Conservation (phyloP, 2,797 vertebrate genomes). For the Enteromius radiatus region DNA sequence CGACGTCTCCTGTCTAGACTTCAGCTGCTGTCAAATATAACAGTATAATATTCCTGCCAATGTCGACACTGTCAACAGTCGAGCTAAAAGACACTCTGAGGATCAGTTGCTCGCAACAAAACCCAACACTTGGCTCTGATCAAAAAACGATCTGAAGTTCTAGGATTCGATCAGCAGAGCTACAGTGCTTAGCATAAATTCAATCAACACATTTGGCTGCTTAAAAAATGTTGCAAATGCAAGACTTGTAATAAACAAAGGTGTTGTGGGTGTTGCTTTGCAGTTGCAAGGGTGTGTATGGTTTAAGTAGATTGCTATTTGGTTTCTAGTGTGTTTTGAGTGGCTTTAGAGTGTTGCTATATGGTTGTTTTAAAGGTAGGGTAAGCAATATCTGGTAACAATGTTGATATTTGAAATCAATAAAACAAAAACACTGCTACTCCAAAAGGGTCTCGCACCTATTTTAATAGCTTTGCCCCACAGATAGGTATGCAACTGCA, state of each 20-base stretch:
- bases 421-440: too few relatives aligned
- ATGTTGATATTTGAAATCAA: too few relatives aligned
- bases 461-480: too few relatives aligned
- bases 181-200: neutral
- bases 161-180: neutral
- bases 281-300: neutral
- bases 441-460: too few relatives aligned
- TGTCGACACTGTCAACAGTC: conserved; percentile 4
- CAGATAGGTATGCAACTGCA: too few relatives aligned
- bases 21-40: conserved; percentile 12
- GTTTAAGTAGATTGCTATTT: neutral
- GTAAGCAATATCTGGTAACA: too few relatives aligned
- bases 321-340: neutral
- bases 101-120: conserved; percentile 6
- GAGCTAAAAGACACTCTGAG: neutral
- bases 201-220: neutral
- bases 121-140: conserved; percentile 3
- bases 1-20: neutral
- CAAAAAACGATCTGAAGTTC: neutral
- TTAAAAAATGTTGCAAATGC: neutral
- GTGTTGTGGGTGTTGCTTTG: neutral
- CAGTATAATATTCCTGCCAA: conserved; percentile 6
- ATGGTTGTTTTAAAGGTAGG: neutral
- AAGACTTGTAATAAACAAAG: neutral
- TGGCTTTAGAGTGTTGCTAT: neutral